Evolutionary conservation across 2,113 vertebrate species (phyloP), one percentile per base, ranked within the genome.

Genomic region (Ochotona princeps): DNA sequence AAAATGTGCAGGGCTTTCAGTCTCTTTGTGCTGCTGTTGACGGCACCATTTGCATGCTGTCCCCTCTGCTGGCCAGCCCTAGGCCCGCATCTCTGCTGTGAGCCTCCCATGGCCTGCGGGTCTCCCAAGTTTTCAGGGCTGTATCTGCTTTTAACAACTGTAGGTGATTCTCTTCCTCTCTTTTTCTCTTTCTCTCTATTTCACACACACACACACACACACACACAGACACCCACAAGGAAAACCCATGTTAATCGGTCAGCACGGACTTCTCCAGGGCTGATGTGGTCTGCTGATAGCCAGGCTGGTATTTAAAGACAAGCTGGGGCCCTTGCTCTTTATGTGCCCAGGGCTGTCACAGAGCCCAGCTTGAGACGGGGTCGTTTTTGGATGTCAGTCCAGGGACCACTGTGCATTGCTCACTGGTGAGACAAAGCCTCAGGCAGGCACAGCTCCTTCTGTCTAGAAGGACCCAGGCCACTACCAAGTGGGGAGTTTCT

Each of bases 1-100:
- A 95, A 91, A 93, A 95, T 96, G 93, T 93, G 90, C 95, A 79
- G 57, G 84, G 74, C n/a, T 95, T 90, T 93, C 93, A 72, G 8
- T 95, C 94, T 92, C 94, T 96, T 89, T 96, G 87, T 94, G 61
- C 57, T 93, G 82, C 61, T 0, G 0, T 35, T 28, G 49, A 96
- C 94, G 76, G 75, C 66, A 73, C 91, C 81, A 69, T 88, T 81
- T 66, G 60, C 88, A 78, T 75, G 47, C 78, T 72, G 84, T 79
- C 18, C 79, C 67, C 87, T 32, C 79, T 13, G 10, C 70, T 66
- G 9, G 83, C 30, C 61, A 25, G 67, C 14, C 79, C 74, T 7
- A 38, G 78, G 87, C 73, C 89, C 0, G 54, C 90, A 93, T 79
- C 90, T 95, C 80, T 82, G 38, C 79, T 67, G 10, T 32, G 88